Evolutionary conservation across 2,888 invertebrate genomes (phyloP), one percentile per base, ranked within the genome.

Genomic region (Drosophila melanosoma): DNA sequence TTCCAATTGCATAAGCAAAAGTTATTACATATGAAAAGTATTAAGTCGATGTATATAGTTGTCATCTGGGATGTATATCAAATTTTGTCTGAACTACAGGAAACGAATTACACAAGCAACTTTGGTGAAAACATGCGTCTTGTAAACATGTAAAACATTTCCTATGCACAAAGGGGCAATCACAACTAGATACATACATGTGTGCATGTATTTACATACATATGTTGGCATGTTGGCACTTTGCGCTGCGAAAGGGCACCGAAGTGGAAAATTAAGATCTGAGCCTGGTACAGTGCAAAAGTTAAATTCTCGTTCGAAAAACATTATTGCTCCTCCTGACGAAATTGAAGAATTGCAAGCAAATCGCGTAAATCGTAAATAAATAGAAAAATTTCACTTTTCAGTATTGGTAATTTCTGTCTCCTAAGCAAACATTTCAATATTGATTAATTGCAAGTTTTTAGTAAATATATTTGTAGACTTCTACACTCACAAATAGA

Each of bases 261-360:
- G 33, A 53, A 20, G 33, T 53, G 33, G 33, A 53, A 35, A 53
- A 53, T 53, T 33, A 20, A 53, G 33, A 53, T 20, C 23, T 35
- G 15, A 45, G 45, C 15, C 20, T 45, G 45, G 23, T 15, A 35
- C 10, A 23, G 15, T 26, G 45, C 15, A 15, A 45, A 45, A 45
- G 35, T 17, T 53, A 35, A 15, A 53, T 35, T 15, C 17, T 20
- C 53, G 10, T 53, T 53, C 15, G 15, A 4, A 45, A 45, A 23
- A 23, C 20, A 45, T 23, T 15, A 23, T 23, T 45, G 45, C 10
- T 5, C n/a, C 40, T 40, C 40, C 10, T 2, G 40, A n/a, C n/a
- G 40, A n/a, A n/a, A 10, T 40, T n/a, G 4, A n/a, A 45, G 3
- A 15, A 23, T 4, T 8, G 15, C 45, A 12, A 20, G 15, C 8